Evolutionary conservation across 2,888 invertebrate genomes (phyloP).

Genomic region (Watsonalla cultraria): DNA sequence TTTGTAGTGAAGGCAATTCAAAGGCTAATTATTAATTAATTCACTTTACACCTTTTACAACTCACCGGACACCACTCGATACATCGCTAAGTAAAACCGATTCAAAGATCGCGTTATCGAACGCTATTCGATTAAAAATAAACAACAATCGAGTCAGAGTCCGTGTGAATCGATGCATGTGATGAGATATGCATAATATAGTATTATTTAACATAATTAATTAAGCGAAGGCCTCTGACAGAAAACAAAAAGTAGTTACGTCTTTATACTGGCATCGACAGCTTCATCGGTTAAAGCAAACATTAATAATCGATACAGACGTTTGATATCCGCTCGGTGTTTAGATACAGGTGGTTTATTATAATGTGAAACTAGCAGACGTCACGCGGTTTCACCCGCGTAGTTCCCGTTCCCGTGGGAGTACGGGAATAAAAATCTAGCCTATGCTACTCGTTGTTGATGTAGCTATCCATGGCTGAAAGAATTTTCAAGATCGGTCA

Average conservation of each 20-base stretch:
- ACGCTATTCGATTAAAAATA: slow-evolving; percentile 13
- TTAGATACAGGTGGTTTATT: slow-evolving; percentile 37
- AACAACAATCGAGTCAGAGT: slow-evolving; percentile 27
- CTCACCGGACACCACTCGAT: background rate
- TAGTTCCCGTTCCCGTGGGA: no score
- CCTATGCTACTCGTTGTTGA: no score
- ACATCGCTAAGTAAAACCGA: background rate
- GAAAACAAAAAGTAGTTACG: slow-evolving; percentile 69
- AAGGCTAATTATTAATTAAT: no score
- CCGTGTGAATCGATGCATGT: slow-evolving; percentile 48
- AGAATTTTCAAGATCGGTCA: no score
- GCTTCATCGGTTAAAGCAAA: slow-evolving; percentile 63
- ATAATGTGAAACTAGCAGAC: no score
- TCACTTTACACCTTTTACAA: no score
- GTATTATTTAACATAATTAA: slow-evolving; percentile 74
- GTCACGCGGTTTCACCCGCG: no score
- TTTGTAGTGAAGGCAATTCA: no score
- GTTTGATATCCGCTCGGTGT: slow-evolving; percentile 59
- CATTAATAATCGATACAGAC: slow-evolving; percentile 68
- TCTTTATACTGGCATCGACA: slow-evolving; percentile 66
- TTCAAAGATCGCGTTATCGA: background rate
- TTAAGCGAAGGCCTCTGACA: slow-evolving; percentile 51
- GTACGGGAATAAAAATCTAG: no score
- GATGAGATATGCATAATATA: slow-evolving; percentile 73
- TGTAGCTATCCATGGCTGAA: no score